Evolutionary conservation across 2,113 vertebrate genomes (phyloP).

Genomic region (Meriones unguiculatus): DNA sequence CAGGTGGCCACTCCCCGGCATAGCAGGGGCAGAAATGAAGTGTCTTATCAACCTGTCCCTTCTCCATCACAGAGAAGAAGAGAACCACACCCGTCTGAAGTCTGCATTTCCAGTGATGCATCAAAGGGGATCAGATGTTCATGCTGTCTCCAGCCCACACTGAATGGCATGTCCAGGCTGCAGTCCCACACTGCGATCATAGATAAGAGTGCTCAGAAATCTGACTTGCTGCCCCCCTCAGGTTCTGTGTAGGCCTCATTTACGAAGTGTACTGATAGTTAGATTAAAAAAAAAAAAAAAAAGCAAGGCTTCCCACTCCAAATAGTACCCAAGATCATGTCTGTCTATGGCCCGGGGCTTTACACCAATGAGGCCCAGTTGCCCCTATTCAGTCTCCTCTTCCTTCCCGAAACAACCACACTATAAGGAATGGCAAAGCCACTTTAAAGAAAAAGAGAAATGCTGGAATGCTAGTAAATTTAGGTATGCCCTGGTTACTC

Average conservation of each 20-base stretch:
- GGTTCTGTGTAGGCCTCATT: neutral
- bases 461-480: too few relatives aligned
- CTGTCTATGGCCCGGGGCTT: neutral
- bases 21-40: fast-evolving
- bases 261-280: neutral
- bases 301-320: neutral
- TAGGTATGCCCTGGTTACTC: too few relatives aligned
- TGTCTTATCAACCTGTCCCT: neutral
- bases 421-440: neutral
- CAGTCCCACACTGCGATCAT: too few relatives aligned
- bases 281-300: neutral
- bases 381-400: too few relatives aligned
- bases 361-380: too few relatives aligned
- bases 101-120: neutral
- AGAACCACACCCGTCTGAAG: fast-evolving
- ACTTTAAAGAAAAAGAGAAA: neutral
- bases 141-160: neutral
- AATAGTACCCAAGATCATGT: neutral
- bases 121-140: fast-evolving
- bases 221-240: neutral
- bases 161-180: neutral
- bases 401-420: neutral
- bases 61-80: neutral
- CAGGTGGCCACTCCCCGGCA: neutral
- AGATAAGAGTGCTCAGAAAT: neutral